A percentile compares a stretch with the other conserved stretches of the same genome.
These are phyloP conservation scores for Xanthia icteritia DNA, from an alignment of 2,888 invertebrate species.

Conservation along the genomic window DNA sequence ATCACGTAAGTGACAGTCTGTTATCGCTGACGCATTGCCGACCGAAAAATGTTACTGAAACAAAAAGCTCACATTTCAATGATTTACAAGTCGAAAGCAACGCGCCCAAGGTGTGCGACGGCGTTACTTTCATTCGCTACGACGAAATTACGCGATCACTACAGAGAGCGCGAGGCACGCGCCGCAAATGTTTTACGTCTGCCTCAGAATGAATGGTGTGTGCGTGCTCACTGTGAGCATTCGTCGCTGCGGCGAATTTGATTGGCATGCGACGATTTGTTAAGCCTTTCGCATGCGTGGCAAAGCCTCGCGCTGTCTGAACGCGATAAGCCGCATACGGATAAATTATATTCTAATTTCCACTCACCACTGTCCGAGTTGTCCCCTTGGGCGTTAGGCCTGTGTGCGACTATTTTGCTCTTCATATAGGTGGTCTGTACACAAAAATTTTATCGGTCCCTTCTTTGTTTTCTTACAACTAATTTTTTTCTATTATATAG, in stretches of 20 bases:
- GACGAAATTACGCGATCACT: not conserved
- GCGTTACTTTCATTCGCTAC: not conserved
- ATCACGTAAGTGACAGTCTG: not conserved
- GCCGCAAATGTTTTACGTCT: not conserved
- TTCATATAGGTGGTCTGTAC: slow-evolving; percentile 81
- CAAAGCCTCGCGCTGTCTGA: not conserved
- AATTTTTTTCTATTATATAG: slow-evolving; percentile 75
- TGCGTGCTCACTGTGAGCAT: not conserved
- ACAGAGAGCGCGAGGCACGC: not conserved
- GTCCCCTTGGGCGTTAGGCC: slow-evolving; percentile 71
- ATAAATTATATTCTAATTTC: not conserved
- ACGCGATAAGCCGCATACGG: too few species aligned
- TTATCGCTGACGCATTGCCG: too few species aligned
- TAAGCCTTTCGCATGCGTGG: not conserved
- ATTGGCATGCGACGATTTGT: not conserved
- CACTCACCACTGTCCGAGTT: slow-evolving; percentile 74
- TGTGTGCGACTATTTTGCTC: slow-evolving; percentile 72
- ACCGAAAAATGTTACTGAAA: not conserved
- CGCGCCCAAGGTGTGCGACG: not conserved
- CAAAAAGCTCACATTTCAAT: not conserved
- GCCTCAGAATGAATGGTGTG: not conserved
- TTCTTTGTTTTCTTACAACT: slow-evolving; percentile 79
- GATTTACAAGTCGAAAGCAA: too few species aligned
- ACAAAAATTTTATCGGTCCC: slow-evolving; percentile 83
- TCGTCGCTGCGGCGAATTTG: not conserved